Evolutionary conservation across 2,888 invertebrate genomes (phyloP), one percentile per base, ranked within the genome.

Genomic region (Clusia tigrina): DNA sequence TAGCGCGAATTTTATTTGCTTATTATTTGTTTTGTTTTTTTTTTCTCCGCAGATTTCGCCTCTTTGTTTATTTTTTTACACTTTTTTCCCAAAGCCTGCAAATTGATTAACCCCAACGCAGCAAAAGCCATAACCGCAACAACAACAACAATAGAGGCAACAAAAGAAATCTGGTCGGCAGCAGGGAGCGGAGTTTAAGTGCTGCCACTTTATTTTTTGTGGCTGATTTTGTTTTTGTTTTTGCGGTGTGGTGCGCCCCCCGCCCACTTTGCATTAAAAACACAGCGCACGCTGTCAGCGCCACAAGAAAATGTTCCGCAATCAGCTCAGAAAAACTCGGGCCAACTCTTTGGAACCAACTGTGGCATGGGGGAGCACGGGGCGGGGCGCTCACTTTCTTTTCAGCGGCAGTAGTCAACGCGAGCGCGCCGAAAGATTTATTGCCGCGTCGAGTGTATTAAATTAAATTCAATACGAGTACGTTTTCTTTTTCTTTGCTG

Each of bases 401-500:
- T 46, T 42, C 25, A 17, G 58, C 58, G 48, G 20, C 12, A 3
- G 42, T n/a, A 9, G 42, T 42, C 42, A n/a, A n/a, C 17, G 58
- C 17, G 22, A 48, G 46, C 58, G n/a, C n/a, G 46, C 6, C 57
- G 52, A 51, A 32, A 52, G 58, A 58, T 58, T 58, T 58, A 58
- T 58, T 25, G 58, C 58, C 58, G 32, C 38, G 58, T 58, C 58
- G 58, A 58, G 58, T 58, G 58, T 52, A 58, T 58, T 58, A 58
- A 58, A 58, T 58, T 58, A 58, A 58, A 58, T 58, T 58, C 58
- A 58, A 58, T 58, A 58, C 58, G 52, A n/a, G n/a, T n/a, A n/a
- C n/a, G n/a, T n/a, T n/a, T n/a, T n/a, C n/a, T n/a, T n/a, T n/a
- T n/a, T n/a, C n/a, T n/a, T n/a, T n/a, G n/a, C n/a, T n/a, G n/a